Evolutionary conservation across 2,113 vertebrate genomes (phyloP).

Genomic region (Taurulus bubalis): DNA sequence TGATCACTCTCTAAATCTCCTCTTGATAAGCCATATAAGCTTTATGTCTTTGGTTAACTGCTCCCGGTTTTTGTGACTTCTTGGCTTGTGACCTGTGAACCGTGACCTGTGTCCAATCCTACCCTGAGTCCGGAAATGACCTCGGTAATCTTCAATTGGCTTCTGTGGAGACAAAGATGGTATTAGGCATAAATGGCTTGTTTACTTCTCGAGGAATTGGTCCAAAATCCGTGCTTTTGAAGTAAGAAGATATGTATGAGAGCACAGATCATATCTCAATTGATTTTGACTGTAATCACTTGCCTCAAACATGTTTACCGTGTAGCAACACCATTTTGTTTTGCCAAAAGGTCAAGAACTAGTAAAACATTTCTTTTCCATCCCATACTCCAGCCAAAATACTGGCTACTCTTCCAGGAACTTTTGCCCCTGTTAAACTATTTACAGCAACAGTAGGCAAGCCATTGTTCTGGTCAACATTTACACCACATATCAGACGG

Average conservation of each 20-base stretch:
- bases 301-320: neutral
- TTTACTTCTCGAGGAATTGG: neutral
- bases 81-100: conserved; percentile 61
- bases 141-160: conserved; percentile 23
- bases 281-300: neutral
- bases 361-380: conserved; percentile 1
- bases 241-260: neutral
- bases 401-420: conserved; percentile 52
- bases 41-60: neutral
- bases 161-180: conserved; percentile 2
- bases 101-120: conserved; percentile 19
- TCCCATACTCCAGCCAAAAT: conserved; percentile 1
- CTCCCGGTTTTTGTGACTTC: conserved; percentile 51
- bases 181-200: neutral
- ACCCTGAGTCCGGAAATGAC: conserved; percentile 34
- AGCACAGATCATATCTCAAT: neutral
- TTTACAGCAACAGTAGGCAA: conserved; percentile 65
- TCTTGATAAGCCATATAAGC: neutral
- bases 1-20: neutral
- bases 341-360: neutral
- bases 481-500: conserved; percentile 60
- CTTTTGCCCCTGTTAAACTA: conserved; percentile 49
- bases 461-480: conserved; percentile 74
- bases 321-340: conserved; percentile 6
- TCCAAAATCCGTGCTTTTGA: neutral